phyloP scores from a whole-genome alignment of 2,113 vertebrate species.

The Daphoenositta chrysoptera region DNA sequence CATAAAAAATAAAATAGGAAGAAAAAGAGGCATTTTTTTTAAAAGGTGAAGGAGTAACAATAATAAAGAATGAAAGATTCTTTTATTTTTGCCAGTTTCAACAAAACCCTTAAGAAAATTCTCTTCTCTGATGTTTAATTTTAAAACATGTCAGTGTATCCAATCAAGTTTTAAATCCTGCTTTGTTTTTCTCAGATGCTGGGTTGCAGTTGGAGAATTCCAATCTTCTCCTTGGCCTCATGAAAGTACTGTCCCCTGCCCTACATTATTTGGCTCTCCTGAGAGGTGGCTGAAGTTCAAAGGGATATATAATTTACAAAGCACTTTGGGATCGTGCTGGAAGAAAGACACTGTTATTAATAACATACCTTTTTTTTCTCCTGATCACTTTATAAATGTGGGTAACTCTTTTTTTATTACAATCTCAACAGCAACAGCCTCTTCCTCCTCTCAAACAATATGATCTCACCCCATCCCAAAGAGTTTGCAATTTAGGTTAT shows the following conservation, averaged over 20 bases:
- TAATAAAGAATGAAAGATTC: conserved; percentile 61
- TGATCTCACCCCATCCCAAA: neutral
- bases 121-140: conserved; percentile 43
- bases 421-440: neutral
- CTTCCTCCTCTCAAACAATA: neutral
- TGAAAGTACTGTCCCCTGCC: conserved; percentile 32
- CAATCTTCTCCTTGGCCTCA: conserved; percentile 8
- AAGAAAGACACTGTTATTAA: conserved; percentile 26
- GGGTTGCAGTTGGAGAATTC: conserved; percentile 15
- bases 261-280: conserved; percentile 32
- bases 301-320: conserved; percentile 44
- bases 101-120: conserved; percentile 41
- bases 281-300: conserved; percentile 53
- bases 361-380: neutral
- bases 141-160: conserved; percentile 24
- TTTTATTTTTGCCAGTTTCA: conserved; percentile 59
- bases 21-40: conserved; percentile 46
- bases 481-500: neutral
- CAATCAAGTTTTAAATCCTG: neutral
- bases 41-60: conserved; percentile 68
- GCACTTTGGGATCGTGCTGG: conserved; percentile 22
- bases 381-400: neutral
- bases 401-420: neutral
- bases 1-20: conserved; percentile 60
- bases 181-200: conserved; percentile 24